Percentiles rank a stretch among this genome's conserved stretches.
Evolutionary conservation across 2,113 vertebrate species (phyloP).

Genomic region (Microcebus griseorufus): DNA sequence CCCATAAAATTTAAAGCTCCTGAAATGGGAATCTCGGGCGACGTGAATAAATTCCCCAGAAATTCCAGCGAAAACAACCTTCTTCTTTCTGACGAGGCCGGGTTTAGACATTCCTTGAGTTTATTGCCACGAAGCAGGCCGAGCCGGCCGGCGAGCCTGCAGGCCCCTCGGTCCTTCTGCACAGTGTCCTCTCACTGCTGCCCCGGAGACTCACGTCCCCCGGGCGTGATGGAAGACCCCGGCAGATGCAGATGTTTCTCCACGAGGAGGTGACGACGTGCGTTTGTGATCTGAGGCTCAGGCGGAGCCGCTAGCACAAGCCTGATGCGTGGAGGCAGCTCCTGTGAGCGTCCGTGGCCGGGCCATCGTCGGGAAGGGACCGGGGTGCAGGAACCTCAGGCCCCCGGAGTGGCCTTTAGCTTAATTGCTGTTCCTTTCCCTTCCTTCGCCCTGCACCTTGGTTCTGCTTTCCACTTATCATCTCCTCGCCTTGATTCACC

Average conservation of each 20-base stretch:
- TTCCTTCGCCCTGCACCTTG: not conserved
- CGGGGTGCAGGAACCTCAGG: not conserved
- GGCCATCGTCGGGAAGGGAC: not conserved
- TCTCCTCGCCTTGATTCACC: conserved; percentile 1
- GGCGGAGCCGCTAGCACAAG: not conserved
- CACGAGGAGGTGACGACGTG: not conserved
- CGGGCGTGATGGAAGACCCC: not conserved
- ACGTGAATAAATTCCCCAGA: conserved; percentile 32
- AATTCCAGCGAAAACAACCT: conserved; percentile 48
- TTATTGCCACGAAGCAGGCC: conserved; percentile 25
- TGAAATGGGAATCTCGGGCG: conserved; percentile 10
- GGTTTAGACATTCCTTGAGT: conserved; percentile 31
- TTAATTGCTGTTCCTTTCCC: not conserved
- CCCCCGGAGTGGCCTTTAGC: not conserved
- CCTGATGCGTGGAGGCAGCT: not conserved
- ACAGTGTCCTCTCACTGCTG: not conserved
- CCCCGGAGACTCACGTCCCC: not conserved
- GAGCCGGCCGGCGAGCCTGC: not conserved
- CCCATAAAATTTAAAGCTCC: not conserved
- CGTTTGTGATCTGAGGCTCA: not conserved
- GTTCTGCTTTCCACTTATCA: conserved; percentile 1
- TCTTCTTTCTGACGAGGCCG: conserved; percentile 18
- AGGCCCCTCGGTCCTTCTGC: not conserved
- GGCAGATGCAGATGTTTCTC: not conserved
- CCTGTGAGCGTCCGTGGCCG: not conserved